Base-by-base conservation (phyloP, 2,888 invertebrate species). In the Cabera pusaria region DNA sequence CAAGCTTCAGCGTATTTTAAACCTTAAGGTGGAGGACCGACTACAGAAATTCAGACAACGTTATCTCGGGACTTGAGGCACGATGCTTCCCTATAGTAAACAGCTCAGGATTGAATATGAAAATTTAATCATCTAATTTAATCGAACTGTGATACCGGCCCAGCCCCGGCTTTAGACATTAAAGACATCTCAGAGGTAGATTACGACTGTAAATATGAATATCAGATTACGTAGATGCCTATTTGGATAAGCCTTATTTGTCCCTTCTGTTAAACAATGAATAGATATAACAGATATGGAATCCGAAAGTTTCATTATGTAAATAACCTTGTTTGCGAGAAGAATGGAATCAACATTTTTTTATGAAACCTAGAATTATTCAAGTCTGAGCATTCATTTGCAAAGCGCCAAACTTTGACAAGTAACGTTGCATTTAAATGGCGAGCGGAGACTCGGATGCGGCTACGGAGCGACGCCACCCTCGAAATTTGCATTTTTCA, bases 21-120 rank as follows among this genome's bases (percentile, higher is more conserved):
- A 32, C 52, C 49, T 54, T 64, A 55, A 9, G 0, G 0, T 1
- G 0, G 7, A 1, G 2, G 1, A 0, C 1, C 12, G 60, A 59
- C 32, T 53, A 52, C 43, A 18, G 33, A 56, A 47, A 58, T 44
- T 62, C 34, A 44, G 41, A 45, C 16, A 27, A 14, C 35, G 29
- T 24, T 10, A 20, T 40, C 41, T 45, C 24, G 35, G 38, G 56
- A 58, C 56, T 56, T 55, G 54, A 49, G 48, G 41, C 46, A 49
- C 67, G 72, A 67, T 64, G 70, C 68, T 72, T 90, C 90, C 90
- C 90, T 80, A 78, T 86, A 84, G 91, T 90, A 91, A 91, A 91
- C 91, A 91, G 90, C 88, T 90, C 91, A 92, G 92, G 92, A 93
- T 93, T 93, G 93, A 93, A 93, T 93, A 93, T 93, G 93, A 93